Base-by-base conservation (phyloP, 2,888 invertebrate genomes). In the Synanthedon vespiformis region DNA sequence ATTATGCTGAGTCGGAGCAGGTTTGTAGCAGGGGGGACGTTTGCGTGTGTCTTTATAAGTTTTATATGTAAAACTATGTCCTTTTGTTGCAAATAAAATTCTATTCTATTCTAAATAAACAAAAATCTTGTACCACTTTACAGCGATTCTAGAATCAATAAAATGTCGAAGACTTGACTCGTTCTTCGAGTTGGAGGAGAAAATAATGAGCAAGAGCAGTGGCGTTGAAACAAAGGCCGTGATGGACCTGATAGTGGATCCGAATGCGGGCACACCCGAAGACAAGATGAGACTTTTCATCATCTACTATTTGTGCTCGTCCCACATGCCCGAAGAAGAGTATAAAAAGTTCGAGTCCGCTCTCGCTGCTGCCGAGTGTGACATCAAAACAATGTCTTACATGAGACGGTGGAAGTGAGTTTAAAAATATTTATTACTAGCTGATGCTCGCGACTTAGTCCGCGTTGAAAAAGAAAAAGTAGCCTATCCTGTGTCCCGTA, bases 121-220 rank as follows among this genome's bases (percentile, higher is more conserved):
- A 34, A 34, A 34, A 34, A 34, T 16, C 10, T 34, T 34, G 34
- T 34, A 34, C 2, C 3, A 11, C 13, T 13, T 70, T 78, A 4
- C 70, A 89, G 93, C 92, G 11, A 93, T 96, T 61, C 80, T 96
- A 54, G 95, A 95, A 78, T 90, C 89, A 51, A 96, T 96, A 49
- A 96, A 98, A 88, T 91, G 92, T 0, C 89, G 98, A 52, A 93
- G 98, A 61, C 82, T 99, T 51, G 99, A 99, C 75, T 95, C 96
- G 0, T 96, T 96, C 72, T 99, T 99, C 73, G 99, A 99, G 81
- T 88, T 97, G 55, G 99, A 99, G 88, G 99, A 99, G 74, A 99
- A 98, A 80, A 93, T 99, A 50, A 96, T 99, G 95, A 95, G 94
- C 51, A 95, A 93, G 82, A 91, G 92, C 61, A 91, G 92, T 4